Base-by-base conservation (phyloP, 2,113 vertebrate species). In the Gasterosteus aculeatus region DNA sequence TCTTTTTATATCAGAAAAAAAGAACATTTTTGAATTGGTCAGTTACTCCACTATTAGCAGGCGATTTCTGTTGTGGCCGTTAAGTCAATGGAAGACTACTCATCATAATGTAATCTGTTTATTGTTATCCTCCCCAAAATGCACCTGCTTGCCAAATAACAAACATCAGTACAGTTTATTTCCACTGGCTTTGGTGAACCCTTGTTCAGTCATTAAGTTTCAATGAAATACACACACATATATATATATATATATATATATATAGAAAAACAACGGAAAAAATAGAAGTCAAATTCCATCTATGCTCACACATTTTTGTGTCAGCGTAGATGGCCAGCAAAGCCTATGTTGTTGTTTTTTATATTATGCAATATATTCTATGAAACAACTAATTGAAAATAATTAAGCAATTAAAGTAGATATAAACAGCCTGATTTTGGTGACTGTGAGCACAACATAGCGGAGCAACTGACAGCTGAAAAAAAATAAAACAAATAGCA, bases 1-100 rank as follows among this genome's bases (percentile, higher is more conserved):
- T 51, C 12, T 60, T 68, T 72, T 15, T 64, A 18, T 64, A 44
- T 62, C 47, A 46, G 14, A n/a, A 56, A 14, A 73, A 8, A 57
- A 77, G 60, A 63, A 18, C 19, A 63, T 33, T 46, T 49, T 75
- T 33, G 16, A 58, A 19, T 10, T 65, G 22, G 10, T 53, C 29
- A 44, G 26, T 39, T 31, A 67, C 58, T 49, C 71, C 3, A 26
- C 7, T 60, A 7, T 35, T n/a, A 49, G 29, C 26, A 10, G 10
- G 16, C 53, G 26, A 19, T 53, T 61, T 31, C 19, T 49, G 8
- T 61, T 71, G 22, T 42, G 44, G 12, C 29, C 10, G n/a, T 3
- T 0, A 8, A 54, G 26, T 29, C 44, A 35, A 62, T 18, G 22
- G 26, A 63, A 54, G 1, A 63, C 59, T 3, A 29, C 33, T 47